These are phyloP conservation scores for Leucosticte australis DNA, from an alignment of 2,113 vertebrate species.

Conservation along the genomic window DNA sequence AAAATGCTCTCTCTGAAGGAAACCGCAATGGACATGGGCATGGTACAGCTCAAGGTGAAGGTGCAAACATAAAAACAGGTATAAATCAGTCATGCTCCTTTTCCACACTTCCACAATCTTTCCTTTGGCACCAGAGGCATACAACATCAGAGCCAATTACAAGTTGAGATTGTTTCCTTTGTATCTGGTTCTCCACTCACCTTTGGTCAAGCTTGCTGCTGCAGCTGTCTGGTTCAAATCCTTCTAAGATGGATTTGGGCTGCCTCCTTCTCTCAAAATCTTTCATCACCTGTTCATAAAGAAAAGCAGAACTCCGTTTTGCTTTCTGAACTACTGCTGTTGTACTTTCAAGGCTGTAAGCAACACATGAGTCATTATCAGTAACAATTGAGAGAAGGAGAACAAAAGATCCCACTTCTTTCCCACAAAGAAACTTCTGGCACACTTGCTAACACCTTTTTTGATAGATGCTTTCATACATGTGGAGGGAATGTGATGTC, in stretches of 20 bases:
- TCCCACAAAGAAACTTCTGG: not conserved
- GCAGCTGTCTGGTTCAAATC: not conserved
- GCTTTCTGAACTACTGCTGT: not conserved
- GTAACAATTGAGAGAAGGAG: not conserved
- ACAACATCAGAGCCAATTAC: not conserved
- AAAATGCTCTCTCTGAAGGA: not conserved
- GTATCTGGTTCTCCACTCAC: not conserved
- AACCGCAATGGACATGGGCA: not conserved
- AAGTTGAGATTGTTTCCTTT: not conserved
- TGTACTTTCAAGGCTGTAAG: not conserved
- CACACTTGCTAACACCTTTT: not conserved
- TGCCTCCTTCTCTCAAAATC: not conserved
- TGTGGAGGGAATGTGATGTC: not conserved
- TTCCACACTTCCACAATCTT: not conserved
- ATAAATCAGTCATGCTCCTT: not conserved
- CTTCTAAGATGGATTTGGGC: not conserved
- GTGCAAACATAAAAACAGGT: not conserved
- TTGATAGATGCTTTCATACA: not conserved
- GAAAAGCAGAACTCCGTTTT: not conserved
- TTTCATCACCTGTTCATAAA: constrained; percentile 20
- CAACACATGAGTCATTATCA: not conserved
- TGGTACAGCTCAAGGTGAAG: not conserved
- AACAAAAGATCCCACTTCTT: constrained; percentile 2
- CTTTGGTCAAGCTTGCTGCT: not conserved
- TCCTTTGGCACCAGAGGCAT: not conserved